Conservation (phyloP, 2,113 vertebrate species). For the Cynocephalus volans region DNA sequence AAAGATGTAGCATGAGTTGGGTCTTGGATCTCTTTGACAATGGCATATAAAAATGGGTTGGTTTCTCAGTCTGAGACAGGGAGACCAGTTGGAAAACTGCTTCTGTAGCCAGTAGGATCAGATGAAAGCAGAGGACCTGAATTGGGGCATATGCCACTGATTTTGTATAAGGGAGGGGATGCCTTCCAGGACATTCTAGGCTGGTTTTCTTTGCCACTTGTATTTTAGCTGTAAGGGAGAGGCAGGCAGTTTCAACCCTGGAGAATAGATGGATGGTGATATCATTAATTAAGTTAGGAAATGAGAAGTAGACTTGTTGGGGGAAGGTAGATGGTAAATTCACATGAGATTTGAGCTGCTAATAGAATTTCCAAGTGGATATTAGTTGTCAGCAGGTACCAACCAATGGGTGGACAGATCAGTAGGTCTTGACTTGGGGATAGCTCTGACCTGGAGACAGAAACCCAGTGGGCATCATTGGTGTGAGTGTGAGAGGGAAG, state of each 20-base stretch:
- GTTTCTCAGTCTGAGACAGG: not conserved
- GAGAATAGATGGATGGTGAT: not conserved
- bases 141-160: no score
- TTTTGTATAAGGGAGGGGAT: not conserved
- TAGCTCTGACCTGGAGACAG: not conserved
- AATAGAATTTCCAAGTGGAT: slow-evolving; percentile 7
- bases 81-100: not conserved
- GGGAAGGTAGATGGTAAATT: not conserved
- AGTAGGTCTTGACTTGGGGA: not conserved
- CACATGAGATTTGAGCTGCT: not conserved
- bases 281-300: not conserved
- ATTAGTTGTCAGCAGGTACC: not conserved
- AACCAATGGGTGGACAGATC: not conserved
- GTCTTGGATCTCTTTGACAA: not conserved
- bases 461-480: not conserved
- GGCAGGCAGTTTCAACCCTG: not conserved
- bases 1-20: not conserved
- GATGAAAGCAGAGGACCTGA: not conserved
- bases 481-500: not conserved
- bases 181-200: not conserved
- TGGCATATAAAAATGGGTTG: not conserved
- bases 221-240: not conserved
- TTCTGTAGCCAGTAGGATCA: not conserved
- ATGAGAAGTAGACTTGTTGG: not conserved
- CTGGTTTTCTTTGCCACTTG: not conserved